phyloP scores from a whole-genome alignment of 37 sponge, comb jelly and placozoan genomes.

The Beroe ovata region DNA sequence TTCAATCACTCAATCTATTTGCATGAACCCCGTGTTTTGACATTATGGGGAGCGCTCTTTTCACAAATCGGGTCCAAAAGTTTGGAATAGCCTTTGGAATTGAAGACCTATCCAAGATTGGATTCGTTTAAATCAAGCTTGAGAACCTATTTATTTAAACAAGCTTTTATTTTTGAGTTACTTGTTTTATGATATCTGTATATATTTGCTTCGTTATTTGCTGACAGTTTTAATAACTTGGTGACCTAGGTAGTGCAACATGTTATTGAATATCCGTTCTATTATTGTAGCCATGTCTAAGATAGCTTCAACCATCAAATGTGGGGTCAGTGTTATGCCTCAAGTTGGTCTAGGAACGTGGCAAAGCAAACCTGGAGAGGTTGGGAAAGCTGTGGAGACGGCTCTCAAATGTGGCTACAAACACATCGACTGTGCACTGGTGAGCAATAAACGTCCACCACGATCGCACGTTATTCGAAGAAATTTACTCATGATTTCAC shows the following conservation, averaged over 20 bases:
- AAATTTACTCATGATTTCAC: too few species aligned
- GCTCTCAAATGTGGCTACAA: slow-evolving; percentile 79
- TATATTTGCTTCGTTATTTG: background rate
- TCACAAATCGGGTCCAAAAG: background rate
- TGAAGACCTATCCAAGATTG: background rate
- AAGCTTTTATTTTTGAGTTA: background rate
- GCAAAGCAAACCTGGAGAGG: slow-evolving; percentile 88
- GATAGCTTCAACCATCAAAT: slow-evolving; percentile 1
- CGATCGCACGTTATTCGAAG: too few species aligned
- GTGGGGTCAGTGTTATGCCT: slow-evolving; percentile 74
- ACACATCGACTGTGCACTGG: slow-evolving; percentile 86
- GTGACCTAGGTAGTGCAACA: too few species aligned
- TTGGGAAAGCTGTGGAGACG: slow-evolving; percentile 75
- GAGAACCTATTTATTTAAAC: background rate
- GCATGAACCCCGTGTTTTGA: background rate
- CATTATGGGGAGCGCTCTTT: background rate
- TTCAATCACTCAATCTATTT: background rate
- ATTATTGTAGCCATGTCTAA: too few species aligned
- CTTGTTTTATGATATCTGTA: background rate
- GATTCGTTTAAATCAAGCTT: background rate
- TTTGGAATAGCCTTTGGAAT: background rate
- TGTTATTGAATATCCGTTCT: too few species aligned
- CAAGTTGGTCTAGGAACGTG: slow-evolving; percentile 94
- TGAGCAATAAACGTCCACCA: too few species aligned
- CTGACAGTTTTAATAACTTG: too few species aligned